Conservation (phyloP, 2,113 vertebrate genomes). For the Corythoichthys intestinalis region DNA sequence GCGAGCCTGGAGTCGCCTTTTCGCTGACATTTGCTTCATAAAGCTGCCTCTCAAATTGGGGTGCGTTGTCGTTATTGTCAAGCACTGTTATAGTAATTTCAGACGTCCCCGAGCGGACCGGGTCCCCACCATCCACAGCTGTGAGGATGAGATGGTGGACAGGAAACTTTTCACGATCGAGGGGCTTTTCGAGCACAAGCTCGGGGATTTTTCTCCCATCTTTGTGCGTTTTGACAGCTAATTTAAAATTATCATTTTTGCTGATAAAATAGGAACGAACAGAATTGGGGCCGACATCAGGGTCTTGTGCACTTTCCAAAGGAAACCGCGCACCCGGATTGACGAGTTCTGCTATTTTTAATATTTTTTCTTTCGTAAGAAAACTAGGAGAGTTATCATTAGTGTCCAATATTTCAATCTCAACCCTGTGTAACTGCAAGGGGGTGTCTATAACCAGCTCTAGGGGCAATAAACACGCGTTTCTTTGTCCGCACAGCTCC, state of each 20-base stretch:
- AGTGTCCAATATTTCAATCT: constrained; percentile 80
- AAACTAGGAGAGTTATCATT: constrained; percentile 81
- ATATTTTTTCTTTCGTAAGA: constrained; percentile 62
- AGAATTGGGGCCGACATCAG: constrained; percentile 68
- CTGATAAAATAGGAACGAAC: constrained; percentile 64
- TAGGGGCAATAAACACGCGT: constrained; percentile 68
- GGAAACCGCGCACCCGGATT: constrained; percentile 72
- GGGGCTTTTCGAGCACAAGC: constrained; percentile 65
- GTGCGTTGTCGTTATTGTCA: constrained; percentile 88
- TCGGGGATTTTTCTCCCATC: constrained; percentile 69
- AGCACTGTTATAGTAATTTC: constrained; percentile 62
- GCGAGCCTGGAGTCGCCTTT: constrained; percentile 64
- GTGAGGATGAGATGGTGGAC: constrained; percentile 75
- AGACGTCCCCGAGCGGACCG: constrained; percentile 64
- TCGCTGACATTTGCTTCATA: constrained; percentile 81
- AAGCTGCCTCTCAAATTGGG: constrained; percentile 74
- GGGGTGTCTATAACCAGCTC: constrained; percentile 73
- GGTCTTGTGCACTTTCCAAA: constrained; percentile 68
- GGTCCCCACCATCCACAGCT: constrained; percentile 70
- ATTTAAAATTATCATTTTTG: constrained; percentile 67
- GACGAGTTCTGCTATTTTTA: constrained; percentile 75
- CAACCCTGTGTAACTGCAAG: constrained; percentile 69
- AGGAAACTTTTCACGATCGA: constrained; percentile 71
- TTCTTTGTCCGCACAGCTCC: constrained; percentile 65
- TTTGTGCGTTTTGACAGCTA: constrained; percentile 64